Conservation (phyloP, 92 coral and sea anemone genomes). For the Diadumene lineata region DNA sequence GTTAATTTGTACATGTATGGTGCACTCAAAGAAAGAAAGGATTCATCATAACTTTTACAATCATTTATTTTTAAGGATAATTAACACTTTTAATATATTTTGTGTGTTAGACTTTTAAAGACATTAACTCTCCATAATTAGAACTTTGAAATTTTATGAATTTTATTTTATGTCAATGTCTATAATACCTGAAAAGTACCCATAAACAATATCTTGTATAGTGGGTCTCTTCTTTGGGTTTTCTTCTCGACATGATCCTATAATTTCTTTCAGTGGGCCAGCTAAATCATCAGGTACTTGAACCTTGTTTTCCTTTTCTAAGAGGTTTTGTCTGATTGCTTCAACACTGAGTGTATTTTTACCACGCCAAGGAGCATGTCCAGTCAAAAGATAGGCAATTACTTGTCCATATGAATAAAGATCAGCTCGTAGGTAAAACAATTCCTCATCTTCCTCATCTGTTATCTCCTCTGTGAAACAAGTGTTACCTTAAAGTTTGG, state of each 20-base stretch:
- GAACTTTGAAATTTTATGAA: no score
- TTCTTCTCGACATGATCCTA: slow-evolving; percentile 48
- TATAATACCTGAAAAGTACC: slow-evolving; percentile 71
- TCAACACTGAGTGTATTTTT: slow-evolving; percentile 60
- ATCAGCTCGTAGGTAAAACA: slow-evolving; percentile 71
- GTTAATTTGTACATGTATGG: no score
- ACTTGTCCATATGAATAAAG: slow-evolving; percentile 91
- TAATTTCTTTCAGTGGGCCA: slow-evolving; percentile 57
- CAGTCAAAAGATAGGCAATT: slow-evolving; percentile 81
- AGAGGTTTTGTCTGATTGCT: slow-evolving; percentile 37
- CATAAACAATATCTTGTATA: slow-evolving; percentile 50
- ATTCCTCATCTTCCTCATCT: slow-evolving; percentile 15
- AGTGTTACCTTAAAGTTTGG: slow-evolving; percentile 2
- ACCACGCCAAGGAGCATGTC: slow-evolving; percentile 77
- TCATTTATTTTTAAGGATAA: no score
- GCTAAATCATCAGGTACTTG: slow-evolving; percentile 64
- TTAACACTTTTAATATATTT: no score
- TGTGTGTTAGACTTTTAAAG: no score
- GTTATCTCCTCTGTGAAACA: slow-evolving; percentile 10
- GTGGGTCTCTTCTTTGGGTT: slow-evolving; percentile 60
- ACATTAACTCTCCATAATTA: no score
- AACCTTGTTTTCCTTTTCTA: slow-evolving; percentile 51
- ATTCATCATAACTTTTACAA: no score
- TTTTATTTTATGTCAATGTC: no score
- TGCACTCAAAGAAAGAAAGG: no score